These are phyloP conservation scores for Stichodactyla helianthus DNA, from an alignment of 64 coral and sea anemone species.

Conservation along the genomic window DNA sequence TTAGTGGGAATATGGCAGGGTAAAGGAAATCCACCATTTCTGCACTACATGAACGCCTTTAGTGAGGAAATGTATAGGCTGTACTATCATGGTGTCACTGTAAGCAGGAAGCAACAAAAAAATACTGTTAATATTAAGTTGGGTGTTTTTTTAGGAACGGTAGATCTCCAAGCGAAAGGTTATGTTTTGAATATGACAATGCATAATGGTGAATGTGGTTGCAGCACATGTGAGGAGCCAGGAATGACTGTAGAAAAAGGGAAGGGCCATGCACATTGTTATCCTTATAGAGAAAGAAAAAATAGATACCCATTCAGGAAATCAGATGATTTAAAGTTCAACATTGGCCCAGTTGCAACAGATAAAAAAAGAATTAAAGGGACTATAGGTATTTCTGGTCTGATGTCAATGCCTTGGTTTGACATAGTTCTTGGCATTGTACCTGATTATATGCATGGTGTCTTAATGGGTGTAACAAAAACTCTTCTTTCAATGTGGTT, in stretches of 20 bases:
- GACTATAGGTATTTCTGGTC: slow-evolving; percentile 3
- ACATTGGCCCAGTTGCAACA: slow-evolving; percentile 2
- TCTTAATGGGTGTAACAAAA: slow-evolving; percentile 50
- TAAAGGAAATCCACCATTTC: slow-evolving; percentile 32
- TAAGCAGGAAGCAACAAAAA: background rate
- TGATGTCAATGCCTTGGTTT: slow-evolving; percentile 46
- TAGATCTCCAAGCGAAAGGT: slow-evolving; percentile 52
- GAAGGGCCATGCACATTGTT: slow-evolving; percentile 41
- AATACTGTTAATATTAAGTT: slow-evolving; percentile 8
- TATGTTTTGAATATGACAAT: slow-evolving; percentile 43
- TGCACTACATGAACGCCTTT: slow-evolving; percentile 43
- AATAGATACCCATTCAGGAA: slow-evolving; percentile 7
- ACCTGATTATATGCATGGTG: slow-evolving; percentile 56
- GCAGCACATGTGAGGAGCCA: slow-evolving; percentile 44
- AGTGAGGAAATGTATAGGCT: slow-evolving; percentile 13
- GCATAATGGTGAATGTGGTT: slow-evolving; percentile 51
- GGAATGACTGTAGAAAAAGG: slow-evolving; percentile 36
- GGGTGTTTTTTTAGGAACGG: slow-evolving; percentile 25
- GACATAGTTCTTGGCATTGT: slow-evolving; percentile 48
- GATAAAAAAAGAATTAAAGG: slow-evolving; percentile 12
- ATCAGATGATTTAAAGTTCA: background rate
- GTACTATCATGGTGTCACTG: background rate
- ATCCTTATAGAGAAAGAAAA: slow-evolving; percentile 42
- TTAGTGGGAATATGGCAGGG: slow-evolving; percentile 53
- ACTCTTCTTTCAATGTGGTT: slow-evolving; percentile 23